Evolutionary conservation across 2,113 vertebrate species (phyloP).

Genomic region (Psittacula cyanocephala): DNA sequence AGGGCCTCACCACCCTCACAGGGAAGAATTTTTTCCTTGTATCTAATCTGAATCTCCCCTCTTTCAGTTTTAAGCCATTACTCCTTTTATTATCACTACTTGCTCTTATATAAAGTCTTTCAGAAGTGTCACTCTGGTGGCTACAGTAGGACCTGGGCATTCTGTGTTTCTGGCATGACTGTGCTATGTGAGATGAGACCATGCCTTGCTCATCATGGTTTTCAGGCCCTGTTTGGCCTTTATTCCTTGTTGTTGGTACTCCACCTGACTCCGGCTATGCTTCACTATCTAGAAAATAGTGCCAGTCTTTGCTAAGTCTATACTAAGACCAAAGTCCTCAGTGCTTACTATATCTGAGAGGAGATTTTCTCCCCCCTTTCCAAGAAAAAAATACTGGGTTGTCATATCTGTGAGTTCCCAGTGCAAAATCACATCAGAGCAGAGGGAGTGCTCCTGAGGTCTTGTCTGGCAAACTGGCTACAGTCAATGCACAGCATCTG

Average conservation of each 20-base stretch:
- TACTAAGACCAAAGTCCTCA: neutral
- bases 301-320: neutral
- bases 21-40: neutral
- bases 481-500: neutral
- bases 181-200: neutral
- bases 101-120: neutral
- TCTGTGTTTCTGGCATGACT: neutral
- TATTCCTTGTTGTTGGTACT: neutral
- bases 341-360: neutral
- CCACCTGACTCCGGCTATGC: neutral
- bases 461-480: neutral
- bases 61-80: neutral
- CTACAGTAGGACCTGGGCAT: neutral
- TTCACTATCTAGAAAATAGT: neutral
- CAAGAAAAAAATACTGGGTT: neutral
- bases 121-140: neutral
- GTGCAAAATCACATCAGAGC: neutral
- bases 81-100: neutral
- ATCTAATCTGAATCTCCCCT: neutral
- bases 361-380: neutral
- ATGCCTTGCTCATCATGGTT: accelerated
- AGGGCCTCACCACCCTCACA: neutral
- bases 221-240: neutral
- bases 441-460: neutral
- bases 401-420: neutral